Evolutionary conservation across 92 coral and sea anemone genomes (phyloP).

Genomic region (Epizoanthus scotinus): DNA sequence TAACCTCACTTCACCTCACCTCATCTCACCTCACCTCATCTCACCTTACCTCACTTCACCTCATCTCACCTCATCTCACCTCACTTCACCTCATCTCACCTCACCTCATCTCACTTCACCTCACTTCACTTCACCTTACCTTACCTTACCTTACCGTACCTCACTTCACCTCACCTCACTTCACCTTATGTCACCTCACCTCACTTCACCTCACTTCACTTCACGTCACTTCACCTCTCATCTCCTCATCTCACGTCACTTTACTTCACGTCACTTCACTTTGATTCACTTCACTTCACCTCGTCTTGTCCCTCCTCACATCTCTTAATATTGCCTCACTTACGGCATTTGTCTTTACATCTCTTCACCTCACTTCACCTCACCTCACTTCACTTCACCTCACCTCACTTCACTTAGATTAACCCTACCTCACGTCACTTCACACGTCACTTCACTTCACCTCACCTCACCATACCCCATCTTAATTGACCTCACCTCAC

Average conservation of each 20-base stretch:
- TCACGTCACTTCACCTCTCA: no score
- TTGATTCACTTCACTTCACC: no score
- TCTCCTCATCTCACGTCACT: background rate
- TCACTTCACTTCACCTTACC: background rate
- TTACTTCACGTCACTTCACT: no score
- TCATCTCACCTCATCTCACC: background rate
- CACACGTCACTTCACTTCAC: no score
- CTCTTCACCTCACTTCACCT: no score
- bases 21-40: background rate
- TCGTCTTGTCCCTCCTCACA: no score
- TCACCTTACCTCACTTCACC: slow-evolving; percentile 7
- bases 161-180: background rate
- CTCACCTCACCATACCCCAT: no score
- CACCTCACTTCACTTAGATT: background rate
- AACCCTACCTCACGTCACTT: background rate
- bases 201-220: background rate
- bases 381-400: no score
- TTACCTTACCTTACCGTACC: background rate
- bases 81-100: slow-evolving; percentile 12
- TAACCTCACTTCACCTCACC: background rate
- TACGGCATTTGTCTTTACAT: no score
- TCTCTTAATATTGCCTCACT: no score
- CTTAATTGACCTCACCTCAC: no score
- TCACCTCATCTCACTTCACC: background rate
- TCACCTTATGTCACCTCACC: background rate